These are phyloP conservation scores for Xestia rhomboidea DNA, from an alignment of 2,888 invertebrate species.

Conservation along the genomic window DNA sequence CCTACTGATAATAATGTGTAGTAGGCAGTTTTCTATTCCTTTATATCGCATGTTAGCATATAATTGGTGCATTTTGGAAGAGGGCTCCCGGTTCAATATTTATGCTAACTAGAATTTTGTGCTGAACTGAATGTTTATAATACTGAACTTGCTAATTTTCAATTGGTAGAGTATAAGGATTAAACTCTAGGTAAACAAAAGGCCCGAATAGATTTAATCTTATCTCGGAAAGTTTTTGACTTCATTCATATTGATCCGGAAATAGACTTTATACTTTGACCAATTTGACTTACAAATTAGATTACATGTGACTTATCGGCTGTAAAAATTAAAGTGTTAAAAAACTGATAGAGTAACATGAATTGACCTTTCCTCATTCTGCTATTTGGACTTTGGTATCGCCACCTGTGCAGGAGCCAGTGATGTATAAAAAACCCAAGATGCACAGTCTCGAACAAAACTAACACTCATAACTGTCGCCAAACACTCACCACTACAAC, in stretches of 20 bases:
- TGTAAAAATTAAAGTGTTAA: conserved; percentile 1
- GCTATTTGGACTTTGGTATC: conserved; percentile 2
- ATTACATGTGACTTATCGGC: not conserved
- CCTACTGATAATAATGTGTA: conserved; percentile 42
- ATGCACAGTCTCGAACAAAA: too few relatives aligned
- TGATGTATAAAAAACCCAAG: too few relatives aligned
- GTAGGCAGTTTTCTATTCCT: conserved; percentile 42
- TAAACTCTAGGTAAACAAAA: not conserved
- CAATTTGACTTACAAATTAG: not conserved
- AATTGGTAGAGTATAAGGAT: too few relatives aligned
- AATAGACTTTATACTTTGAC: conserved; percentile 4
- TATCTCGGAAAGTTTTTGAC: not conserved
- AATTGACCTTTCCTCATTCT: not conserved
- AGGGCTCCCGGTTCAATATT: not conserved
- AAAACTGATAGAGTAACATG: not conserved
- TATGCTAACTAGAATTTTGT: not conserved
- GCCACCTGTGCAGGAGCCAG: not conserved
- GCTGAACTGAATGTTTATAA: not conserved
- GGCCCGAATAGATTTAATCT: not conserved
- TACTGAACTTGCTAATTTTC: not conserved
- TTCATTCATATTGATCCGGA: not conserved
- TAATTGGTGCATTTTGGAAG: conserved; percentile 14
- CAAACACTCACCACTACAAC: too few relatives aligned
- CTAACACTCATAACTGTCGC: too few relatives aligned
- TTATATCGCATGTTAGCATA: conserved; percentile 26